Base-by-base conservation (phyloP, 2,797 vertebrate genomes). In the Tapirus indicus region DNA sequence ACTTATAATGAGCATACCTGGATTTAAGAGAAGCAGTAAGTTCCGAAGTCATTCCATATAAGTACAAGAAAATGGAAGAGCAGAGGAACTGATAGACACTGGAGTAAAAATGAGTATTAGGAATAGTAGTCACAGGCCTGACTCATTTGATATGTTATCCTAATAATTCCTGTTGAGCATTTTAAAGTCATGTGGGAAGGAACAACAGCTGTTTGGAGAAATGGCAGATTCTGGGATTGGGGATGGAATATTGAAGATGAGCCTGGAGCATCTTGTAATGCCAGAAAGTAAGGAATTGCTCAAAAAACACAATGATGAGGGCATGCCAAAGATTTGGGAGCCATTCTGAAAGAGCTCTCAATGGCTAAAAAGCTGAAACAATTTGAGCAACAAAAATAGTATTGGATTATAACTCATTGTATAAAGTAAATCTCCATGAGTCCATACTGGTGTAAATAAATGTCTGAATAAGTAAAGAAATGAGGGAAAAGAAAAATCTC, bases 281-380 rank as follows among this genome's bases (percentile, higher is more conserved):
- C 49, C 44, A 85, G 32, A 96, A 97, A 83, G 25, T 88, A 91
- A 95, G 49, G 83, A 88, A 80, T 21, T 96, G 10, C 78, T 94
- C 44, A 91, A 62, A 88, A 88, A 75, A 38, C 52, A 60, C 49
- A 62, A 38, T 62, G 68, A 82, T 93, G 44, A 93, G 62, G 58
- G 64, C 56, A 74, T 62, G 58, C 68, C 32, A 68, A 38, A 91
- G 52, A 66, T 49, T 83, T 62, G 27, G 64, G 44, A 93, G 44
- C 29, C 77, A 68, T 80, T 91, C 35, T 62, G 83, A 79, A 91
- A 94, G 64, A 88, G 35, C 32, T 85, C 35, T 83, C 66, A 62
- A 6, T 75, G 74, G 64, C 49, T 84, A 60, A 75, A 60, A 75
- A 69, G 38, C 27, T 69, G 58, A 32, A 85, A 80, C 66, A 80